Conservation (phyloP, 2,113 vertebrate species). For the Engraulis encrasicolus region DNA sequence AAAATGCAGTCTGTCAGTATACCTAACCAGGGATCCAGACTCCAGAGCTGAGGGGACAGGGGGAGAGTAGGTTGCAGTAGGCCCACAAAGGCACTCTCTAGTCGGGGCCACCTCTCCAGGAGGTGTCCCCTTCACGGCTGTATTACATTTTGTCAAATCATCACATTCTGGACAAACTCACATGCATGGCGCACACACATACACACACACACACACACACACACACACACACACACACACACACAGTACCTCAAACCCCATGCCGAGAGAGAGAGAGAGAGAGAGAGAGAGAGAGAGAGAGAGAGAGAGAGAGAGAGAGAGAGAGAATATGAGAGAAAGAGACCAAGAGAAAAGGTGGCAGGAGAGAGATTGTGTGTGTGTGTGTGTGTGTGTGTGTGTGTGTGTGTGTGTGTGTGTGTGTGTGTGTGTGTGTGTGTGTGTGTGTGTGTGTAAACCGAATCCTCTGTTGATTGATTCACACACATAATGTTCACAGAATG, state of each 20-base stretch:
- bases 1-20: neutral
- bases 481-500: neutral
- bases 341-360: too few relatives aligned
- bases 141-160: slow-evolving; percentile 1
- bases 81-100: neutral
- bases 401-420: neutral
- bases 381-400: too few relatives aligned
- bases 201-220: too few relatives aligned
- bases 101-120: neutral
- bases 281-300: too few relatives aligned
- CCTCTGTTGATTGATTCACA: slow-evolving; percentile 23
- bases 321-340: too few relatives aligned
- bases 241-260: too few relatives aligned
- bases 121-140: neutral
- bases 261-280: too few relatives aligned
- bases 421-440: slow-evolving; percentile 25
- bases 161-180: neutral
- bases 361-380: too few relatives aligned
- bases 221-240: too few relatives aligned
- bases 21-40: too few relatives aligned
- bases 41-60: neutral
- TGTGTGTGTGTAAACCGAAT: slow-evolving; percentile 22
- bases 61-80: neutral
- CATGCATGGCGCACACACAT: neutral
- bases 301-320: too few relatives aligned